Evolutionary conservation across 2,797 vertebrate genomes (phyloP).

Genomic region (Anisognathus igniventris): DNA sequence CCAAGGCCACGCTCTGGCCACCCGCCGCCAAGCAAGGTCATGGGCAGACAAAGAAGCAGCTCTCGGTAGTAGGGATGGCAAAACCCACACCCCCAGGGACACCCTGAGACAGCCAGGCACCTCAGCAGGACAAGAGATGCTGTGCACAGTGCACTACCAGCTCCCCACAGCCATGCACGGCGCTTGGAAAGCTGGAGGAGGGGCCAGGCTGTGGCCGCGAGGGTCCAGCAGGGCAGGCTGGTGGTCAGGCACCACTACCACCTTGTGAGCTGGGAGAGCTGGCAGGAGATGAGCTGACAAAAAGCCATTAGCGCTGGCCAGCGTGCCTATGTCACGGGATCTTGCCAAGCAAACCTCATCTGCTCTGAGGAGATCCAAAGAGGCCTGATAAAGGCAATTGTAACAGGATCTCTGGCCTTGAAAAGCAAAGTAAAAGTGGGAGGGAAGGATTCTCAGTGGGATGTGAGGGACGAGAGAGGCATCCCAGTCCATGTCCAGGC

Average conservation of each 20-base stretch:
- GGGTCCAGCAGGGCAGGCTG: background rate
- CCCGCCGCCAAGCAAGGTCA: background rate
- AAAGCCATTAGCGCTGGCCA: background rate
- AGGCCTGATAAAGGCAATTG: background rate
- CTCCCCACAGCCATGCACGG: fast-evolving
- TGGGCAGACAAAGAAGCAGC: background rate
- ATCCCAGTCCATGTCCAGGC: background rate
- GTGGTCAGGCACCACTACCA: background rate
- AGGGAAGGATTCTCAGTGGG: background rate
- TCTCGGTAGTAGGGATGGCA: background rate
- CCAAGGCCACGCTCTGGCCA: background rate
- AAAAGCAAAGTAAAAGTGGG: background rate
- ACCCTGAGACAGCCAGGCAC: background rate
- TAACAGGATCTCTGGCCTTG: background rate
- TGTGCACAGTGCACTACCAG: background rate
- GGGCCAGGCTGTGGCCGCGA: fast-evolving
- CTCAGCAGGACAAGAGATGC: background rate
- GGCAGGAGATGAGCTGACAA: background rate
- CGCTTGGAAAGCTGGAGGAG: background rate
- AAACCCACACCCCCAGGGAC: background rate
- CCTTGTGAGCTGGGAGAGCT: background rate
- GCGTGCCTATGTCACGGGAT: fast-evolving
- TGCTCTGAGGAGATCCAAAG: background rate
- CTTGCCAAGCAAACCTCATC: background rate
- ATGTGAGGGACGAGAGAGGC: background rate